phyloP scores from a whole-genome alignment of 2,888 invertebrate genomes.

The Dryadula phaetusa region DNA sequence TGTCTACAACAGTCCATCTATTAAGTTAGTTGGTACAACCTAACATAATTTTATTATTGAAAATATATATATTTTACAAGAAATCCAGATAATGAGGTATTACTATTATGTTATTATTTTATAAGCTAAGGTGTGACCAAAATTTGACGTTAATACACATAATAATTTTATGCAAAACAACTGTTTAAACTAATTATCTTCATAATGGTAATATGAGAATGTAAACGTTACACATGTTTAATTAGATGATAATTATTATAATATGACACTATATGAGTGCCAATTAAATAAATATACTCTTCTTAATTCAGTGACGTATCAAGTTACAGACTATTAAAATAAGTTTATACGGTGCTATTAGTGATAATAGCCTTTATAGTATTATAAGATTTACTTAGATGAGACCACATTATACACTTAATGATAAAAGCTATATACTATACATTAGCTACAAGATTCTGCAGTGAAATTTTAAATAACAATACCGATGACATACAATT shows the following conservation, averaged over 20 bases:
- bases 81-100: not conserved
- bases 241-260: not conserved
- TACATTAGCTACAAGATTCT: too few relatives aligned
- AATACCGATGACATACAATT: too few relatives aligned
- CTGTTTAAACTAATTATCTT: constrained; percentile 9
- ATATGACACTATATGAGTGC: not conserved
- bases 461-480: too few relatives aligned
- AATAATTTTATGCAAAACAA: constrained; percentile 10
- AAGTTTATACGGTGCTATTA: too few relatives aligned
- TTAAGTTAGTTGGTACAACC: not conserved
- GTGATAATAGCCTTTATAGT: not conserved
- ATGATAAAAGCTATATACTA: too few relatives aligned
- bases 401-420: too few relatives aligned
- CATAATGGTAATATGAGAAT: not conserved
- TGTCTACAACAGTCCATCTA: constrained; percentile 1
- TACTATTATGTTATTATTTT: not conserved
- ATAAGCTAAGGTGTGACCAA: not conserved
- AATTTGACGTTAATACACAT: not conserved
- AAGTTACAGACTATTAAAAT: not conserved
- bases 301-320: not conserved
- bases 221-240: not conserved
- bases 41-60: not conserved
- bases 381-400: too few relatives aligned
- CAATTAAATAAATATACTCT: not conserved
- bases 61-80: not conserved